Conservation (phyloP, 2,113 vertebrate genomes). For the Malurus cyaneus region DNA sequence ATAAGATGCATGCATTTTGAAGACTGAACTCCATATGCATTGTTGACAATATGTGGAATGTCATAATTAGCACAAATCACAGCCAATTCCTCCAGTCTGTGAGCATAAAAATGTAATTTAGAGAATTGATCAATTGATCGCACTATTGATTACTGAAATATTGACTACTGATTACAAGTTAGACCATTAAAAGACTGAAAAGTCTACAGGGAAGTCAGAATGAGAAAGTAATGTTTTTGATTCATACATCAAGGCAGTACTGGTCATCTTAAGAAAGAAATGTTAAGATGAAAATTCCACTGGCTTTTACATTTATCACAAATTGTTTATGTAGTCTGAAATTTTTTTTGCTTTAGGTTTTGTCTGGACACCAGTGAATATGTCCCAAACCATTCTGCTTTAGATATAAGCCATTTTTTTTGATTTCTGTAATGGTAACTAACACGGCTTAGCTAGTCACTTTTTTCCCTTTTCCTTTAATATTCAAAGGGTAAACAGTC, state of each 20-base stretch:
- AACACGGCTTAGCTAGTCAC: neutral
- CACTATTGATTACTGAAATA: neutral
- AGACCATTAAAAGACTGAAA: neutral
- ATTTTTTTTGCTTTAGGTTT: neutral
- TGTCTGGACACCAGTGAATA: neutral
- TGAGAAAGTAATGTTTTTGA: neutral
- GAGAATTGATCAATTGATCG: neutral
- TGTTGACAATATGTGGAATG: conserved; percentile 95
- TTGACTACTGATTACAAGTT: neutral
- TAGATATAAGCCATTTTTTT: neutral
- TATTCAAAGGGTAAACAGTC: neutral
- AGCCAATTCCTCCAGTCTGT: conserved; percentile 90
- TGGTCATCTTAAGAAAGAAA: neutral
- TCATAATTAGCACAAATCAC: conserved; percentile 83
- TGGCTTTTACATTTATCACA: neutral
- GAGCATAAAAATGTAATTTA: conserved; percentile 52
- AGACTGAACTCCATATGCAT: conserved; percentile 94
- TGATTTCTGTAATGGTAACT: neutral
- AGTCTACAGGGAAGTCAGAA: neutral
- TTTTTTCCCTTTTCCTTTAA: neutral
- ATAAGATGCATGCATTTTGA: conserved; percentile 99
- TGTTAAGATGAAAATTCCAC: neutral
- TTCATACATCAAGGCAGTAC: neutral
- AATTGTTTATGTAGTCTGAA: neutral
- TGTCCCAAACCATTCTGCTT: neutral